phyloP scores from a whole-genome alignment of 2,888 invertebrate genomes.

The Lingula anatina region DNA sequence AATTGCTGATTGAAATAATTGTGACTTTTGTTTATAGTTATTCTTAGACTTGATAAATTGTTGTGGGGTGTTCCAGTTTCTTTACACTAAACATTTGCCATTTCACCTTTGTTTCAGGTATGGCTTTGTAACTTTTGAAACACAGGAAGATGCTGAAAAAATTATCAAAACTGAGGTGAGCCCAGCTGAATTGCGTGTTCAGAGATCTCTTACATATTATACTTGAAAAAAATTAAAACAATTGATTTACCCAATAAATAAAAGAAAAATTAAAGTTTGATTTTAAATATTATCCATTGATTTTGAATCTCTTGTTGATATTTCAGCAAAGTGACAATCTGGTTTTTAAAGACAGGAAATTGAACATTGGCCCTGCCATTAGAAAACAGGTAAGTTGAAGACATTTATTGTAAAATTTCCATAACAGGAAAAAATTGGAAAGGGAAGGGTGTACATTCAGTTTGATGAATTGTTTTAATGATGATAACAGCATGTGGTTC shows the following conservation, averaged over 20 bases:
- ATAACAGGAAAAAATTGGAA: too few species aligned
- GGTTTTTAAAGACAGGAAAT: slow-evolving; percentile 71
- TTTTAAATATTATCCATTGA: not conserved
- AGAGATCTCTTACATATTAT: not conserved
- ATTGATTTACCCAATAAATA: not conserved
- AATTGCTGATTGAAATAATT: too few species aligned
- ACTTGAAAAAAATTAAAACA: not conserved
- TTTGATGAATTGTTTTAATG: too few species aligned
- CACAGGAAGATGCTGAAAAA: slow-evolving; percentile 71
- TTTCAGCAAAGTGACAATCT: slow-evolving; percentile 66
- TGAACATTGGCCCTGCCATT: slow-evolving; percentile 82
- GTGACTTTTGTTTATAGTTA: too few species aligned
- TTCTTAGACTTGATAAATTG: too few species aligned
- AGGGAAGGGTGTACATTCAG: too few species aligned
- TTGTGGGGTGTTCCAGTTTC: too few species aligned
- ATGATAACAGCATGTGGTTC: too few species aligned
- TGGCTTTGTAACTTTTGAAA: slow-evolving; percentile 79
- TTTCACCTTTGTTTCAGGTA: slow-evolving; percentile 62
- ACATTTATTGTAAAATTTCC: too few species aligned
- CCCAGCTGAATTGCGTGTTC: slow-evolving; percentile 10
- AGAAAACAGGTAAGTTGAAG: slow-evolving; percentile 67
- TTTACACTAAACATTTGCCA: too few species aligned
- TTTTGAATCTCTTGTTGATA: slow-evolving; percentile 6
- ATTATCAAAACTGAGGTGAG: slow-evolving; percentile 57
- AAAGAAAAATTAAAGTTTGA: too few species aligned